Percentiles rank a stretch among this genome's conserved stretches.
Conservation (phyloP, 2,888 invertebrate species). For the Alentia gelatinosa region DNA sequence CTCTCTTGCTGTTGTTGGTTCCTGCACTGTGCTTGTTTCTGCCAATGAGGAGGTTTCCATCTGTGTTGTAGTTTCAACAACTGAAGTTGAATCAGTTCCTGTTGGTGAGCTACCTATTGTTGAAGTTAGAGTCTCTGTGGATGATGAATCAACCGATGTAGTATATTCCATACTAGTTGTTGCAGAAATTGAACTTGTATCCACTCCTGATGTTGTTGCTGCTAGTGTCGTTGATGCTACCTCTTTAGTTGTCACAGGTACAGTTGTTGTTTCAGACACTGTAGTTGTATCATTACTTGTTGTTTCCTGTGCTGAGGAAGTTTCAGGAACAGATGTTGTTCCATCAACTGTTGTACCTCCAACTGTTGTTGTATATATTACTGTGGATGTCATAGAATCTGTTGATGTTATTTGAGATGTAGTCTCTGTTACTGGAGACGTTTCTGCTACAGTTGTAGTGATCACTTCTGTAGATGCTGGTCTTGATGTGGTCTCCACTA, state of each 20-base stretch:
- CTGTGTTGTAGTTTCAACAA: background rate
- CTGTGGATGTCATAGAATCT: no score
- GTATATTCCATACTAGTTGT: no score
- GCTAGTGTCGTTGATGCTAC: background rate
- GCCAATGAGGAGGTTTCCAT: no score
- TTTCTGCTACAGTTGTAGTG: background rate
- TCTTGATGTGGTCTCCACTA: no score
- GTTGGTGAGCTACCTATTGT: background rate
- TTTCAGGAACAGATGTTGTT: no score
- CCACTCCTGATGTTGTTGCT: background rate
- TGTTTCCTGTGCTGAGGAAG: background rate
- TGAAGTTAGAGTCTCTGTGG: background rate
- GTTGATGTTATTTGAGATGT: no score
- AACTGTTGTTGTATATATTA: no score
- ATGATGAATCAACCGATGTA: no score
- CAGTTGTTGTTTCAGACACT: background rate
- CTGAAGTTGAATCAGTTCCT: background rate
- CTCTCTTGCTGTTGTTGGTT: background rate
- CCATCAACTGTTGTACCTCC: no score
- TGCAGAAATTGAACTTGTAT: background rate
- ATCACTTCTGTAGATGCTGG: background rate
- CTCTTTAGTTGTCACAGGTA: background rate
- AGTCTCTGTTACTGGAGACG: background rate
- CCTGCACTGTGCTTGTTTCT: no score
- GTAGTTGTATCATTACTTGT: background rate